These are phyloP conservation scores for Epinephelus coioides DNA, from an alignment of 2,797 vertebrate species.

Conservation along the genomic window DNA sequence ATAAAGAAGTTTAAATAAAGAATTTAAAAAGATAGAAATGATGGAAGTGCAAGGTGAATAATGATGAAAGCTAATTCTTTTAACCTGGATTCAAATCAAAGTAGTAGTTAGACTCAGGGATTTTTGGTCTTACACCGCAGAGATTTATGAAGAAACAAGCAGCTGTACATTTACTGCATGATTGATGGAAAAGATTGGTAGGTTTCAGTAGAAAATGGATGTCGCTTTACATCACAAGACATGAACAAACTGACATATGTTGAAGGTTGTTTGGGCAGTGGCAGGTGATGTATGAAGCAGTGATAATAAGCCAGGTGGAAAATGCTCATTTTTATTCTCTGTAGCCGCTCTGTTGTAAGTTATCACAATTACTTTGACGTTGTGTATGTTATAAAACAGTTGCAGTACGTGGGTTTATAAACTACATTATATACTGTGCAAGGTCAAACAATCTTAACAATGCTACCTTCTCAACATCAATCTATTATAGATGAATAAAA, in stretches of 20 bases:
- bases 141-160: background rate
- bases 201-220: background rate
- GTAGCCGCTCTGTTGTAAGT: background rate
- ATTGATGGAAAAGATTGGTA: background rate
- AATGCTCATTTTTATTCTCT: background rate
- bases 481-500: background rate
- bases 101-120: background rate
- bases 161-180: background rate
- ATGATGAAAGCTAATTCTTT: background rate
- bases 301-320: background rate
- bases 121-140: background rate
- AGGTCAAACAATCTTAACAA: background rate
- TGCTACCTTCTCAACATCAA: background rate
- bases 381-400: background rate
- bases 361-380: background rate
- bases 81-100: background rate
- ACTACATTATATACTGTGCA: background rate
- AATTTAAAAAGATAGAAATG: too few relatives aligned
- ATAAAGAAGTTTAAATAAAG: background rate
- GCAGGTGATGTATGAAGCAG: background rate
- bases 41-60: too few relatives aligned
- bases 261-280: background rate
- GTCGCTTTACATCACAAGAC: background rate
- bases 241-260: background rate
- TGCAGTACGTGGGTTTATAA: background rate